These are phyloP conservation scores for Gambusia affinis DNA, from an alignment of 2,113 vertebrate species.

Conservation along the genomic window DNA sequence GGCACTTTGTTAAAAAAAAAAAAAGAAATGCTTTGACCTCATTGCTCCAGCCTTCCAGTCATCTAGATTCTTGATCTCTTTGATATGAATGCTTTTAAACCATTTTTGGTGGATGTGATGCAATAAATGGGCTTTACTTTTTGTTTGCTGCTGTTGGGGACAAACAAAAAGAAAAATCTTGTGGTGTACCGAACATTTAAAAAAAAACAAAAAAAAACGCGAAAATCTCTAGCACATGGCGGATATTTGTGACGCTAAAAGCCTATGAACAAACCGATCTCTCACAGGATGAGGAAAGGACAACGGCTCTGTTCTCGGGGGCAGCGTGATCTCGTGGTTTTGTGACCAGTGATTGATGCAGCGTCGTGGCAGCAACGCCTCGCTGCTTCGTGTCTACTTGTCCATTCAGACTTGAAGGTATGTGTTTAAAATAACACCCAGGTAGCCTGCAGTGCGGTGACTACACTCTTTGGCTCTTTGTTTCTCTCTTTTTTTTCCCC, in stretches of 20 bases:
- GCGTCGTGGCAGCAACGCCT: conserved; percentile 38
- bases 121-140: background rate
- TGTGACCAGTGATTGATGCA: conserved; percentile 51
- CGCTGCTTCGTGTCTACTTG: conserved; percentile 53
- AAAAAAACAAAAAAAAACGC: no score
- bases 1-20: background rate
- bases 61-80: conserved; percentile 1
- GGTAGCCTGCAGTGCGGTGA: conserved; percentile 61
- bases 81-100: background rate
- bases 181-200: background rate
- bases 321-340: conserved; percentile 33
- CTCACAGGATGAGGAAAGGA: background rate
- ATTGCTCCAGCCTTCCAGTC: background rate
- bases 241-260: background rate
- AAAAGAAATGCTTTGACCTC: background rate
- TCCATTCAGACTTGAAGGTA: conserved; percentile 66
- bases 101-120: conserved; percentile 12
- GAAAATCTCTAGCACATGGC: background rate
- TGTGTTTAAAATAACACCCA: conserved; percentile 57
- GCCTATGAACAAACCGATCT: background rate
- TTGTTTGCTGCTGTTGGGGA: conserved; percentile 6
- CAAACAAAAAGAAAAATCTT: background rate
- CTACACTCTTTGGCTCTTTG: conserved; percentile 37
- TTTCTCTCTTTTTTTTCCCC: conserved; percentile 4
- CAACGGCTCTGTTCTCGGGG: conserved; percentile 29